A percentile compares a stretch with the other conserved stretches of the same genome.
Evolutionary conservation across 2,888 invertebrate genomes (phyloP).

Genomic region (Dryomyza anilis): DNA sequence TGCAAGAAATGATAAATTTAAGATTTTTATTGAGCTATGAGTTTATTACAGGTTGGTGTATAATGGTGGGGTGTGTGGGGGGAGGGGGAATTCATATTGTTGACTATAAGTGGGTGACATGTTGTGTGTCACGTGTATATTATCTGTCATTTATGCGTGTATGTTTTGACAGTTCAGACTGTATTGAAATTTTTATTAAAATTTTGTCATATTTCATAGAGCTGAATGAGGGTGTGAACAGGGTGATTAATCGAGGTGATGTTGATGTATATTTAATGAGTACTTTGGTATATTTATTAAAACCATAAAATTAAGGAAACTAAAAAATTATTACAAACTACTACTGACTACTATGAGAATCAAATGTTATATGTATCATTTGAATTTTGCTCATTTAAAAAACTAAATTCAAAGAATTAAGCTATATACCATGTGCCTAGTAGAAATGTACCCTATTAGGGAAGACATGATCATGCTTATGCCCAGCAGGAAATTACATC

Average conservation of each 20-base stretch:
- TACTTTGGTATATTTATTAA: too few species aligned
- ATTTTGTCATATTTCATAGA: constrained; percentile 11
- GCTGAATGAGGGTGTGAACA: neutral
- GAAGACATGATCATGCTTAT: too few species aligned
- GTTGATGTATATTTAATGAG: too few species aligned
- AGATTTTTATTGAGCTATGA: constrained; percentile 26
- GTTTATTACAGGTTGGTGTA: neutral
- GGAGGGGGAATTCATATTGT: neutral
- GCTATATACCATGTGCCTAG: too few species aligned
- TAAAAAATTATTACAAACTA: too few species aligned
- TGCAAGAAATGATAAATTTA: constrained; percentile 30
- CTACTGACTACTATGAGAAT: too few species aligned
- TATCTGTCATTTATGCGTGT: constrained; percentile 36
- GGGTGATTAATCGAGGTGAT: neutral
- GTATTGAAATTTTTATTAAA: constrained; percentile 40
- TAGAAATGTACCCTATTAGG: too few species aligned
- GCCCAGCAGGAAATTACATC: too few species aligned
- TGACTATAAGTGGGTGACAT: constrained; percentile 23
- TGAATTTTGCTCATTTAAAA: too few species aligned
- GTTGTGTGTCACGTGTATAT: constrained; percentile 27
- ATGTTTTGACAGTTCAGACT: constrained; percentile 43
- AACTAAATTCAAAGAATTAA: too few species aligned
- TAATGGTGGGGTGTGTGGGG: neutral
- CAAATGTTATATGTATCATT: too few species aligned
- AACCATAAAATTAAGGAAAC: too few species aligned